These are phyloP conservation scores for Caenorhabditis afra DNA, from an alignment of 2,888 invertebrate genomes.

Conservation along the genomic window DNA sequence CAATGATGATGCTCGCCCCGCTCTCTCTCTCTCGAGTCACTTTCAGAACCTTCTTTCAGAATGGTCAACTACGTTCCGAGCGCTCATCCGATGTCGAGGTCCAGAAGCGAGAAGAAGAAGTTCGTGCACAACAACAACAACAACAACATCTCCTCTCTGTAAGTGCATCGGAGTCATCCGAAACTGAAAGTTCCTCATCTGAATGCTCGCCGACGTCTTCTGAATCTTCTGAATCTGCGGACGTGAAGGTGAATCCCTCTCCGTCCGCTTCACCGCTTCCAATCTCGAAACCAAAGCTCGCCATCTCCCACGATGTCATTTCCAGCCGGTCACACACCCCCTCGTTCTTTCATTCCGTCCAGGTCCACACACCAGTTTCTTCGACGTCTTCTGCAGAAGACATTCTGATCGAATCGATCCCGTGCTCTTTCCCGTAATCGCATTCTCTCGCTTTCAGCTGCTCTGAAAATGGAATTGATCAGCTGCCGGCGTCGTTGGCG, in stretches of 20 bases:
- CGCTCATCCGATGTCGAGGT: conserved; percentile 20
- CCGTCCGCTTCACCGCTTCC: neutral
- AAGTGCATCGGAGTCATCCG: conserved; percentile 12
- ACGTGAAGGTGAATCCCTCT: neutral
- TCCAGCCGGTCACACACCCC: no score
- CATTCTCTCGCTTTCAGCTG: neutral
- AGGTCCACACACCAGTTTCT: no score
- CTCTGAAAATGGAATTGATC: conserved; percentile 5
- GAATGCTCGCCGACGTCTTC: neutral
- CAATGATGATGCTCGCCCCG: neutral
- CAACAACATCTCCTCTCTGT: conserved; percentile 45
- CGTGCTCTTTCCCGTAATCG: conserved; percentile 7
- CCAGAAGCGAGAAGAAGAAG: conserved; percentile 44
- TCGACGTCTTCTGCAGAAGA: no score
- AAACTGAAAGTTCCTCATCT: neutral
- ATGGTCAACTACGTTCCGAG: conserved; percentile 44
- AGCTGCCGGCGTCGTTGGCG: conserved; percentile 2
- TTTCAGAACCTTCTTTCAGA: conserved; percentile 5
- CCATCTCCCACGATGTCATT: neutral
- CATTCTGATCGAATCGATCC: conserved; percentile 1
- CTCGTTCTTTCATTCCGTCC: no score
- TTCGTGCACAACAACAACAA: conserved; percentile 8
- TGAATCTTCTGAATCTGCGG: no score
- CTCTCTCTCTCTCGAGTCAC: neutral
- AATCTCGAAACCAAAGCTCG: neutral